Conservation (phyloP, 2,113 vertebrate genomes). For the Oncorhynchus kisutch region DNA sequence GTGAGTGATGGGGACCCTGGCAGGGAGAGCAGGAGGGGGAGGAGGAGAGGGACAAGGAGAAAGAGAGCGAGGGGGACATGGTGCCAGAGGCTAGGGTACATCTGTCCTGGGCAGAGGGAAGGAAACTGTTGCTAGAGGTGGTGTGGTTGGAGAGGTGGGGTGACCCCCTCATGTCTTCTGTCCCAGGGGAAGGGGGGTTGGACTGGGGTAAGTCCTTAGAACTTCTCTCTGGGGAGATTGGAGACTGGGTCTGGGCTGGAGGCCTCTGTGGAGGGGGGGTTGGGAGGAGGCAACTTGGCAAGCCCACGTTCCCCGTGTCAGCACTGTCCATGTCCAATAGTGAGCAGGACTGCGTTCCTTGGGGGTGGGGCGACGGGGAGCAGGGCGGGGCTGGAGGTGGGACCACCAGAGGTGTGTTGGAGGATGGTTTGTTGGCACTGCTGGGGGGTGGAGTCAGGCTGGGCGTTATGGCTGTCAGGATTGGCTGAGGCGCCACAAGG, state of each 20-base stretch:
- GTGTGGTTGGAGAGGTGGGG: conserved; percentile 11
- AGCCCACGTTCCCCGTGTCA: conserved; percentile 50
- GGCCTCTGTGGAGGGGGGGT: conserved; percentile 49
- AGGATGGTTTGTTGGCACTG: conserved; percentile 43
- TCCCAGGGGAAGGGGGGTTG: conserved; percentile 5
- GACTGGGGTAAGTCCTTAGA: conserved; percentile 19
- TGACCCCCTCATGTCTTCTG: conserved; percentile 26
- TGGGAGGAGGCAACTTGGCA: conserved; percentile 69
- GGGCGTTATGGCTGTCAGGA: conserved; percentile 54
- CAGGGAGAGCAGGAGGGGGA: conserved; percentile 65
- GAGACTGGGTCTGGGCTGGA: conserved; percentile 9
- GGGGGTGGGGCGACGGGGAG: conserved; percentile 31
- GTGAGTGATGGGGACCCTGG: conserved; percentile 58
- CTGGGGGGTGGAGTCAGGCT: conserved; percentile 59
- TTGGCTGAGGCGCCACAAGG: conserved; percentile 55
- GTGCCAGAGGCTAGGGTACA: conserved; percentile 49
- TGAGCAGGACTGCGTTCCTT: conserved; percentile 44
- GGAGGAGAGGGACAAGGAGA: conserved; percentile 62
- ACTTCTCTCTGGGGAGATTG: conserved; percentile 26
- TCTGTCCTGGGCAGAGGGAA: conserved; percentile 50
- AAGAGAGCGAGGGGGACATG: conserved; percentile 62
- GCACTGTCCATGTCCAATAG: conserved; percentile 58
- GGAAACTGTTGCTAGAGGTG: conserved; percentile 48
- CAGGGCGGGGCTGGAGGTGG: conserved; percentile 14
- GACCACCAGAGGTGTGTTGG: conserved; percentile 15